Evolutionary conservation across 2,888 invertebrate genomes (phyloP), one percentile per base, ranked within the genome.

Genomic region (Arctia plantaginis): DNA sequence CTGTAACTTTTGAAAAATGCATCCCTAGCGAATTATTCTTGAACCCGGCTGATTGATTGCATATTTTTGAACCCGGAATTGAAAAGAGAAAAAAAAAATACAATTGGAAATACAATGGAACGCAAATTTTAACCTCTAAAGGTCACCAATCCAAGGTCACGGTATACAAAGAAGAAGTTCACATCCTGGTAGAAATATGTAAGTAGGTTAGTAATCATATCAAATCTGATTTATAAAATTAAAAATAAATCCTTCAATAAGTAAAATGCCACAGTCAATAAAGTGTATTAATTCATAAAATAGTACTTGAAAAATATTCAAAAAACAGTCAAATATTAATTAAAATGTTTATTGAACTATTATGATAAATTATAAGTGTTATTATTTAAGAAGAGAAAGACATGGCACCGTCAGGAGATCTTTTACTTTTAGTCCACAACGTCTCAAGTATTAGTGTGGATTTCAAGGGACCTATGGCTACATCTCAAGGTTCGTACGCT

Each of bases 371-470:
- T 71, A 10, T 65, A 64, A 41, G 62, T 70, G 41, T 30, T 33
- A 41, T 23, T 64, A 33, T 33, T 64, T 71, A 6, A 13, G 23
- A 23, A 47, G 7, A 35, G 1, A 41, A 55, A 41, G 39, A 23
- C 39, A 71, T 71, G 71, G 64, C 71, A 64, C 41, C 27, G 15
- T 65, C 62, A 13, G 47, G 64, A 13, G 71, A 65, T 33, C 64
- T 70, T 33, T 64, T 71, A 8, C 23, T 41, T n/a, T n/a, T 65
- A 23, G 71, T 65, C 3, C 64, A 65, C 18, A 47, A 71, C 3
- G 65, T 71, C 20, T 71, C 71, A 7, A 71, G 71, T 33, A 65
- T 71, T 15, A 71, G 71, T 65, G 64, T 71, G 18, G 71, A 71
- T 65, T 65, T 64, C 12, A 71, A 35, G 18, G 47, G 30, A 10